These are phyloP conservation scores for Yponomeuta plumbellus DNA, from an alignment of 2,888 invertebrate genomes.

Conservation along the genomic window DNA sequence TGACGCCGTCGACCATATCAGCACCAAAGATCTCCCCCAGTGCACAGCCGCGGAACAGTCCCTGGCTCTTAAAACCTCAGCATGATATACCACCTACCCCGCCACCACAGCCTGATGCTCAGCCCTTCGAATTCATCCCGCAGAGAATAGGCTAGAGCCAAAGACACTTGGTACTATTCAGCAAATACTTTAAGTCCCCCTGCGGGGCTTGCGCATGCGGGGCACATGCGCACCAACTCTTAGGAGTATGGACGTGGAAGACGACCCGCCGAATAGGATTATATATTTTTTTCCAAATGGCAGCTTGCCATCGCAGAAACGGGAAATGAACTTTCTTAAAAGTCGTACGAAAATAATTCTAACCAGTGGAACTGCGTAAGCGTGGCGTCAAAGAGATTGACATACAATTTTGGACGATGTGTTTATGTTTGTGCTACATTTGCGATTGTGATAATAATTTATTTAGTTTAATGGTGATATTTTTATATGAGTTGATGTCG, in stretches of 20 bases:
- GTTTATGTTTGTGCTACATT: conserved; percentile 4
- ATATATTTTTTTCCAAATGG: conserved; percentile 47
- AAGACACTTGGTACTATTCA: not conserved
- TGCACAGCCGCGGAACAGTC: conserved; percentile 33
- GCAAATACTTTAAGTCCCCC: conserved; percentile 1
- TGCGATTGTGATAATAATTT: not conserved
- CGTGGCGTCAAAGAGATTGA: conserved; percentile 5
- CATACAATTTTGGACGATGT: not conserved
- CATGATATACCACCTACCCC: conserved; percentile 67
- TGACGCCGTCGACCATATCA: conserved; percentile 47
- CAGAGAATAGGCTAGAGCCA: conserved; percentile 58
- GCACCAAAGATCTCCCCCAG: conserved; percentile 35
- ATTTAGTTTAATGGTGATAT: not conserved
- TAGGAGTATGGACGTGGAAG: not conserved
- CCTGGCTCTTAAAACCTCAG: conserved; percentile 59
- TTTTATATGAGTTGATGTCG: not conserved
- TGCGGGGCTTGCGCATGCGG: not conserved
- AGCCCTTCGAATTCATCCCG: conserved; percentile 56
- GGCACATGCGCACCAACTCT: conserved; percentile 17
- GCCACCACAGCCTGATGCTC: conserved; percentile 54
- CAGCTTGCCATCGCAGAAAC: conserved; percentile 61
- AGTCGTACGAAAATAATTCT: conserved; percentile 59
- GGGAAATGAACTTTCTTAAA: conserved; percentile 41
- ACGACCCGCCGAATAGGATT: conserved; percentile 25
- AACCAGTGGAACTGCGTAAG: conserved; percentile 16